These are phyloP conservation scores for Penaeus vannamei DNA, from an alignment of 1,140 invertebrate species.

Conservation along the genomic window DNA sequence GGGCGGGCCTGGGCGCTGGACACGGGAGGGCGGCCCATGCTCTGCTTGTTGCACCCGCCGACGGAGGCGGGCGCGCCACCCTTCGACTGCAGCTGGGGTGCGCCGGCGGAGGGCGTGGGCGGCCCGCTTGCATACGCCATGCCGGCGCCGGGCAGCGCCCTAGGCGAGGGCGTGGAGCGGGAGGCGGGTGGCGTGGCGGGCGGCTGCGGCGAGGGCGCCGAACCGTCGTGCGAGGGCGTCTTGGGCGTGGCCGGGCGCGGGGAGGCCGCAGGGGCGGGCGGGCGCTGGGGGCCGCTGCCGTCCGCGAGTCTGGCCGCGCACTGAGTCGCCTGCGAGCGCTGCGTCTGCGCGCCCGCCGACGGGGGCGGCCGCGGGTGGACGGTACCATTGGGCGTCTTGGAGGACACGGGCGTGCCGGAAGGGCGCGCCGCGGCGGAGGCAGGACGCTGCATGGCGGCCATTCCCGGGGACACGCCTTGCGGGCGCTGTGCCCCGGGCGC, in stretches of 20 bases:
- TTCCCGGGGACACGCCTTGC: too few species aligned
- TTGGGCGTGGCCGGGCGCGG: background rate
- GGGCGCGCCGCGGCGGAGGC: too few species aligned
- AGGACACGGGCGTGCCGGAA: background rate
- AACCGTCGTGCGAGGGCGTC: slow-evolving; percentile 6
- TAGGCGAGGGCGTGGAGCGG: slow-evolving; percentile 21
- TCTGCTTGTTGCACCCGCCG: background rate
- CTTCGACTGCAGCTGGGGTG: background rate
- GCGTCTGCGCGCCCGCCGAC: too few species aligned
- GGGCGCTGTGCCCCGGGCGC: too few species aligned
- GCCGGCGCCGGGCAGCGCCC: background rate
- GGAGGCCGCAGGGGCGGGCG: background rate
- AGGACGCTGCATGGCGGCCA: too few species aligned
- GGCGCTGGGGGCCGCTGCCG: too few species aligned
- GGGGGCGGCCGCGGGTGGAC: background rate
- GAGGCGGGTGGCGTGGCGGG: background rate
- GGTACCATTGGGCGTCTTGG: background rate
- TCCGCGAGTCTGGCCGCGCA: too few species aligned
- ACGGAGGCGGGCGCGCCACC: background rate
- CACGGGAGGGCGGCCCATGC: background rate
- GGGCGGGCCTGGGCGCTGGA: background rate
- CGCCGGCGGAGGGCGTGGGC: background rate
- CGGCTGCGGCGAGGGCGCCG: slow-evolving; percentile 1
- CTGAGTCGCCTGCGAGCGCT: too few species aligned
- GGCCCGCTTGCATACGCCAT: background rate